Evolutionary conservation across 2,797 vertebrate genomes (phyloP), one percentile per base, ranked within the genome.

Genomic region (Amphiprion clarkii): DNA sequence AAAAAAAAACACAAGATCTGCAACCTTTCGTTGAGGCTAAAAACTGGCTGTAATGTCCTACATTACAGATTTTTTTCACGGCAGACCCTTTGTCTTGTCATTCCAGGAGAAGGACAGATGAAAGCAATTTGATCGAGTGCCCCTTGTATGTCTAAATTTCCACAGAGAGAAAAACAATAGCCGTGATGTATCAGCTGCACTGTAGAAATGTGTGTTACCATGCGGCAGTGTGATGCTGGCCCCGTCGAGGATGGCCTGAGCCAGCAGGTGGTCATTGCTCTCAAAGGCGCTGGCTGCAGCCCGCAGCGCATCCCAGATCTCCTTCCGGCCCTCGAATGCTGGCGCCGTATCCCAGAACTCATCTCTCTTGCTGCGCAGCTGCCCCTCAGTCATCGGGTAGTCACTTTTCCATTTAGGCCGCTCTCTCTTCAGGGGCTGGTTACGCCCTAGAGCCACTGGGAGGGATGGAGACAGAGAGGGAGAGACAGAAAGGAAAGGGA

Each of bases 321-420:
- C 98, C 91, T 98, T 98, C 68, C 98, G 96, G 67, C 98, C 98
- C 94, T 99, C 98, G 4, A 99, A 99, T 2, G 98, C 98, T 1
- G 98, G 98, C 29, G 98, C 98, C 0, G 98, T 99, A 78, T 99
- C 98, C 98, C 98, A 99, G 81, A 99, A 99, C 64, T 99, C 98
- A 82, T 99, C 97, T 78, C 98, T 95, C 93, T 99, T 99, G 90
- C 98, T 99, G 90, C 98, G 97, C 68, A 99, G 93, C 89, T 99
- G 98, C 86, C 98, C 98, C 54, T 99, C 98, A 33, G 98, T 99
- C 98, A 99, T 99, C 54, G 98, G 98, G 90, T 99, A 99, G 93
- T 99, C 98, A 60, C 98, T 99, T 93, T 99, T 99, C 98, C 98
- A 99, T 98, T 99, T 99, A 72, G 97, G 97, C 76, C 97, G 97